Evolutionary conservation across 2,888 invertebrate genomes (phyloP), one percentile per base, ranked within the genome.

Genomic region (Branchellion lobata): DNA sequence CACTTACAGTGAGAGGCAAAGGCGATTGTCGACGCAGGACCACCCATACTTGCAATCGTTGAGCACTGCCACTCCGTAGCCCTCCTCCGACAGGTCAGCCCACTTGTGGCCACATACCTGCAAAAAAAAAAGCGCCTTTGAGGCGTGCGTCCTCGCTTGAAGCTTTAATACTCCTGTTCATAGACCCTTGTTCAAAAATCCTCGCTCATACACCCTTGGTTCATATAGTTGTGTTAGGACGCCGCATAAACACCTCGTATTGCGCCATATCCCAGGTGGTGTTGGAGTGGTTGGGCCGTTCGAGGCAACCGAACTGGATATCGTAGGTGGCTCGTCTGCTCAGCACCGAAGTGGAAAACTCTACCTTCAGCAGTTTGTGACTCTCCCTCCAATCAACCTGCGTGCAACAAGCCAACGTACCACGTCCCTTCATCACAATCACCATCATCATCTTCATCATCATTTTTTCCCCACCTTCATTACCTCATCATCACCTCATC

Each of bases 81-180:
- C 86, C 81, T 85, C 85, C 82, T 90, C 89, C 0, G 89, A 88
- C n/a, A 89, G 68, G 81, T 89, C 89, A 51, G 88, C 87, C 89
- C 89, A 90, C 82, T 89, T 89, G 84, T 90, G 89, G 47, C 88
- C 89, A 85, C 89, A 90, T 5, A 89, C 88, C 88, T 88, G 47
- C 31, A 65, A 11, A 3, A 65, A 65, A 27, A n/a, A n/a, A 51
- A 51, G 14, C 14, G 53, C 14, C 21, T 51, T 51, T 18, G 53
- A 51, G 53, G 14, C 53, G 14, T 51, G 68, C 18, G 14, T 1
- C 0, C 53, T 76, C n/a, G 1, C n/a, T 29, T 18, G 29, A 51
- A 36, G 53, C 36, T 0, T 36, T 40, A n/a, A 80, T 36, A 34
- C 1, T 31, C 72, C 36, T 79, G 29, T 68, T n/a, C 14, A 68